A percentile compares a stretch with the other conserved stretches of the same genome.
Evolutionary conservation across 2,113 vertebrate genomes (phyloP).

Genomic region (Ctenomys sociabilis): DNA sequence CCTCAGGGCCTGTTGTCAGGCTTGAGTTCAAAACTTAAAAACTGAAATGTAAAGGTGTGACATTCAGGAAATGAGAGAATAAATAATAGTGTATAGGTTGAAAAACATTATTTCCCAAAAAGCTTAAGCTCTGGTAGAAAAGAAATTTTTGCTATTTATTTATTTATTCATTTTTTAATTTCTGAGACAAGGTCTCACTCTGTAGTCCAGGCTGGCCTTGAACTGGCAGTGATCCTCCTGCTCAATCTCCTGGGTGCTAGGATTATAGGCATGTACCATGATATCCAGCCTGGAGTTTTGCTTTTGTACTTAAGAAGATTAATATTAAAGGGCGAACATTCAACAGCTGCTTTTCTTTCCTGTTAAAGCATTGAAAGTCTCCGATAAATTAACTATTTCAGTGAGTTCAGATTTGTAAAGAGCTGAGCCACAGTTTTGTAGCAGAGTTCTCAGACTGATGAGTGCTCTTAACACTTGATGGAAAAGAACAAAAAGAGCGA

Average conservation of each 20-base stretch:
- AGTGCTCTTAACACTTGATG: not conserved
- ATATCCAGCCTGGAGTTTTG: not conserved
- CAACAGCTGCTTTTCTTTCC: not conserved
- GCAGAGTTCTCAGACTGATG: fast-evolving
- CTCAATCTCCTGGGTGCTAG: not conserved
- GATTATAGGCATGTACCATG: not conserved
- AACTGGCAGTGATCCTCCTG: not conserved
- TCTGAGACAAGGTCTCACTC: not conserved
- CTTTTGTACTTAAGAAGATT: slow-evolving; percentile 4
- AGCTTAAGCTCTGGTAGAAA: not conserved
- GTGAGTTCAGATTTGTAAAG: not conserved
- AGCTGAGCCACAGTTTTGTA: not conserved
- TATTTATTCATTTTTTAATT: not conserved
- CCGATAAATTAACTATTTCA: not conserved
- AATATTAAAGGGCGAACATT: not conserved
- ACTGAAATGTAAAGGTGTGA: slow-evolving; percentile 12
- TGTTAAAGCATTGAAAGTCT: not conserved
- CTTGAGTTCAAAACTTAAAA: slow-evolving; percentile 61
- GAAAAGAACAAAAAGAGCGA: not conserved
- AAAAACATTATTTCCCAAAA: not conserved
- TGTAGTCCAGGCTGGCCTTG: not conserved
- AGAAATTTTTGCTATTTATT: not conserved
- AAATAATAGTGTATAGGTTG: not conserved
- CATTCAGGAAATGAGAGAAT: not conserved
- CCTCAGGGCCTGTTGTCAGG: not conserved